Evolutionary conservation across 2,113 vertebrate genomes (phyloP).

Genomic region (Romanogobio albipinnatus): DNA sequence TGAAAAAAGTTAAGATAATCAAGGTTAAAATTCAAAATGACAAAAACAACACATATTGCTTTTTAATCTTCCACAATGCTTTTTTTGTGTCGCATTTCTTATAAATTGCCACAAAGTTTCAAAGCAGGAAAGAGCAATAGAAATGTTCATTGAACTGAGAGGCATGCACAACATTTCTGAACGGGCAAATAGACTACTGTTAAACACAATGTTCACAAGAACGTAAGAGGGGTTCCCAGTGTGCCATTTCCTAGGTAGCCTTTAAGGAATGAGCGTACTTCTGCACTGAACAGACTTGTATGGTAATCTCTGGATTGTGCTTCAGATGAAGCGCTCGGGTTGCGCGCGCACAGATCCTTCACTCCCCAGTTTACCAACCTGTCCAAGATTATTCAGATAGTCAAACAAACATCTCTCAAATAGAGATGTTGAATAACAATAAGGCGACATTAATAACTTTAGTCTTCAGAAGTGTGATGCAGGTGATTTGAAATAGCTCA

Average conservation of each 20-base stretch:
- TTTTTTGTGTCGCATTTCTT: background rate
- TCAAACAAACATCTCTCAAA: background rate
- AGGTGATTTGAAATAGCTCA: background rate
- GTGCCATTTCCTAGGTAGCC: background rate
- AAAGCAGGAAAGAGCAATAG: background rate
- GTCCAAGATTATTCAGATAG: background rate
- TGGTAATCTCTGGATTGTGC: constrained; percentile 29
- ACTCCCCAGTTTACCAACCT: constrained; percentile 34
- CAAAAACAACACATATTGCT: background rate
- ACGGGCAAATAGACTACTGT: background rate
- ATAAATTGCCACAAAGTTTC: background rate
- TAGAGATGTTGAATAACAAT: too few species aligned
- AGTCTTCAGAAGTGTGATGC: background rate
- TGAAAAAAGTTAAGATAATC: too few species aligned
- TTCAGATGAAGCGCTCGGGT: background rate
- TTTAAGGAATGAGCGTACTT: constrained; percentile 22
- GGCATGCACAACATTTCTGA: background rate
- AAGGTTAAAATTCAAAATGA: background rate
- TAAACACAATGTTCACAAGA: constrained; percentile 10
- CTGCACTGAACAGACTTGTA: constrained; percentile 28
- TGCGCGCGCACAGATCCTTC: background rate
- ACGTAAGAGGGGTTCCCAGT: constrained; percentile 15
- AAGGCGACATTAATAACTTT: background rate
- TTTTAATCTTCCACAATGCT: background rate
- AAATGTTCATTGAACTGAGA: background rate